Conservation (phyloP, 2,113 vertebrate species). For the Eublepharis macularius region DNA sequence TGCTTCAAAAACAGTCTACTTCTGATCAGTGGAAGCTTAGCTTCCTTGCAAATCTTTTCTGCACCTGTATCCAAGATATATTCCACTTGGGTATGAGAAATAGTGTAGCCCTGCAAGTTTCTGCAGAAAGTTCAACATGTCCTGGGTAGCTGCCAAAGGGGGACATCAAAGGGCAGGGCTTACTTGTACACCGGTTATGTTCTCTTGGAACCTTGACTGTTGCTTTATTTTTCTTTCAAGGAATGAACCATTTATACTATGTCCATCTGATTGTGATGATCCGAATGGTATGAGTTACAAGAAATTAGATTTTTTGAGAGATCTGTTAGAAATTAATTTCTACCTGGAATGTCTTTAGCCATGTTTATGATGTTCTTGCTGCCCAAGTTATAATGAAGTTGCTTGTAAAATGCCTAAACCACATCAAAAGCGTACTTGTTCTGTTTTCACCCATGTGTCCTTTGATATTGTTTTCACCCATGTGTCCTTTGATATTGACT, state of each 20-base stretch:
- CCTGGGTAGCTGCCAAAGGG: not conserved
- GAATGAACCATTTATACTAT: not conserved
- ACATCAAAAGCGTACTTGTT: not conserved
- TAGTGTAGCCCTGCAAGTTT: not conserved
- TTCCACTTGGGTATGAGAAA: not conserved
- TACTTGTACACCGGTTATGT: no score
- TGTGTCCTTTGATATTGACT: not conserved
- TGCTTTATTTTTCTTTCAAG: not conserved
- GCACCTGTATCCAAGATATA: not conserved
- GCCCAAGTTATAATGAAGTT: not conserved
- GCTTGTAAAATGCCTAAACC: not conserved
- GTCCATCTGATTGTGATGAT: not conserved
- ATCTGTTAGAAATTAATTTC: not conserved
- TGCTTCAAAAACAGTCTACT: slow-evolving; percentile 35
- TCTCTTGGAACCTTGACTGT: not conserved
- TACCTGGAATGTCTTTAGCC: not conserved
- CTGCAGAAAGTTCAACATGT: no score
- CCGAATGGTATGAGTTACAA: not conserved
- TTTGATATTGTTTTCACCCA: not conserved
- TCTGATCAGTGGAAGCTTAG: slow-evolving; percentile 44
- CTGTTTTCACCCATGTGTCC: not conserved
- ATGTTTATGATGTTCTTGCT: not conserved
- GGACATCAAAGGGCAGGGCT: not conserved
- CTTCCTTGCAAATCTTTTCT: not conserved
- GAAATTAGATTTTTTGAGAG: not conserved